Evolutionary conservation across 2,113 vertebrate genomes (phyloP).

Genomic region (Azemiops feae): DNA sequence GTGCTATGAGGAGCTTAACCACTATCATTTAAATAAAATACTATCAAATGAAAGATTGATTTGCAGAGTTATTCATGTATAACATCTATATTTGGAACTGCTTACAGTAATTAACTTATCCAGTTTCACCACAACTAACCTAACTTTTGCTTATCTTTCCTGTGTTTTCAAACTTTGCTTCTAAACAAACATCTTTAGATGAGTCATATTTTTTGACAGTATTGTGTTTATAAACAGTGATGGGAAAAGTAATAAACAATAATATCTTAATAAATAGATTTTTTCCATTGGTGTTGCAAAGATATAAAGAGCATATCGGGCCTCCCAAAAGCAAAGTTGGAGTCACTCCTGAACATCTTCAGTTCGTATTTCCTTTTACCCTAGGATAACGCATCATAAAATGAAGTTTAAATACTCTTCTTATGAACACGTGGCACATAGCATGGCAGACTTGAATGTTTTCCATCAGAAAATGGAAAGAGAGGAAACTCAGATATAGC

Average conservation of each 20-base stretch:
- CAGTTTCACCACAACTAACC: not conserved
- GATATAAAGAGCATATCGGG: not conserved
- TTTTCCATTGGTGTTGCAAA: not conserved
- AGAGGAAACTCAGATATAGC: not conserved
- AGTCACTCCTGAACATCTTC: not conserved
- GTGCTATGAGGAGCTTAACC: too few relatives aligned
- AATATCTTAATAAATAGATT: not conserved
- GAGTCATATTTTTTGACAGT: not conserved
- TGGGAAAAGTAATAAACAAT: not conserved
- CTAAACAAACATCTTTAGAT: not conserved
- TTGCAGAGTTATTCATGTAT: not conserved
- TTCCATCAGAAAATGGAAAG: accelerated
- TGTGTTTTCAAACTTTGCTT: not conserved
- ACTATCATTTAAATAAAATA: not conserved
- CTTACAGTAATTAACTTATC: not conserved
- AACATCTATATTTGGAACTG: not conserved
- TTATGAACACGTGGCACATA: not conserved
- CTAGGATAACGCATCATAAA: too few relatives aligned
- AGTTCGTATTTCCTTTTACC: too few relatives aligned
- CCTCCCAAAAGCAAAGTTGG: not conserved
- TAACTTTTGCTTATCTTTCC: not conserved
- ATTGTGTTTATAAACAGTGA: not conserved
- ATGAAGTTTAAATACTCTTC: not conserved
- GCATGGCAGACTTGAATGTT: not conserved
- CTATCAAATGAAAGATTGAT: not conserved